Percentiles rank a stretch among this genome's conserved stretches.
Conservation (phyloP, 2,113 vertebrate genomes). For the Carlito syrichta region DNA sequence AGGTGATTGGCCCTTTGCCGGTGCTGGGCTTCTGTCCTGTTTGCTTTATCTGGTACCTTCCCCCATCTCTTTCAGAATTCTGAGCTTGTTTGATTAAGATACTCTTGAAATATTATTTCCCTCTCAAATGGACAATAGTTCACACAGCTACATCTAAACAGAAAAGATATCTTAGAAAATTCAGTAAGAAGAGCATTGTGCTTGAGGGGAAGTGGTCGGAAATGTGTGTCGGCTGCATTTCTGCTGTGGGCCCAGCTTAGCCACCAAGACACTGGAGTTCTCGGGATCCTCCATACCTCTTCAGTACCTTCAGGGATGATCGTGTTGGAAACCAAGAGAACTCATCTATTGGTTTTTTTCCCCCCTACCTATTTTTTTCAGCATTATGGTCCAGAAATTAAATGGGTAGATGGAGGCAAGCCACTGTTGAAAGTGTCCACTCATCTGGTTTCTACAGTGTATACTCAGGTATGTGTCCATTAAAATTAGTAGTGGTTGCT, state of each 20-base stretch:
- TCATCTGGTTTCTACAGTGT: conserved; percentile 96
- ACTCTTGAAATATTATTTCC: not conserved
- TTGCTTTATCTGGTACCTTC: not conserved
- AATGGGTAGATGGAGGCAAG: conserved; percentile 98
- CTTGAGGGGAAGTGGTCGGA: not conserved
- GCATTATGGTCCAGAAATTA: conserved; percentile 95
- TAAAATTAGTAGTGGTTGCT: not conserved
- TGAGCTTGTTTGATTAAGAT: not conserved
- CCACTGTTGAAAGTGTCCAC: conserved; percentile 92
- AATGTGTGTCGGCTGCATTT: not conserved
- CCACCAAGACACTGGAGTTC: not conserved
- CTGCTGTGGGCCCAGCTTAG: not conserved
- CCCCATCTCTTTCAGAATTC: not conserved
- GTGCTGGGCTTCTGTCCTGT: not conserved
- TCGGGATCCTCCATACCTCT: accelerated
- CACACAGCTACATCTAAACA: not conserved
- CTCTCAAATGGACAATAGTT: not conserved
- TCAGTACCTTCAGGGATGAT: not conserved
- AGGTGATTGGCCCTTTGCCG: not conserved
- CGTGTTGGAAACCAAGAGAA: not conserved
- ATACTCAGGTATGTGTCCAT: conserved; percentile 90
- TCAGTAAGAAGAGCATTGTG: not conserved
- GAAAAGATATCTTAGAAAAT: not conserved
- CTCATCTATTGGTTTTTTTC: conserved; percentile 8
- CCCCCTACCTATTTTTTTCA: conserved; percentile 73